Evolutionary conservation across 2,113 vertebrate genomes (phyloP), one percentile per base, ranked within the genome.

Genomic region (Hyperoodon ampullatus): DNA sequence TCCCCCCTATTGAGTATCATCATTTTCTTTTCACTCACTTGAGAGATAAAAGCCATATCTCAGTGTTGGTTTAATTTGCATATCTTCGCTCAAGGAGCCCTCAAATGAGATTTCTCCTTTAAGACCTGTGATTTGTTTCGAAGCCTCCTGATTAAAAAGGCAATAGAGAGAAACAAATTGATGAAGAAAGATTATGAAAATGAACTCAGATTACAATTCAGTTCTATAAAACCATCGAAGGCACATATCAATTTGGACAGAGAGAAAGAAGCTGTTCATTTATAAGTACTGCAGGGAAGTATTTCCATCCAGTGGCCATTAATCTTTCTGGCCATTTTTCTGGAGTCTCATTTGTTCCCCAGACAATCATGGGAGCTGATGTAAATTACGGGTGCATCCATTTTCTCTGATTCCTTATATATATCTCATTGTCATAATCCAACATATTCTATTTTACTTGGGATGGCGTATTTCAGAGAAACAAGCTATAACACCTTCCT

Each of bases 111-210:
- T 71, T 95, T 95, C 78, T 95, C 77, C 78, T 85, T 61, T 78
- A 58, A 60, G 66, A 92, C 28, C 58, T 84, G 44, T 63, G 74
- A 90, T 86, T 92, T 96, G 42, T 92, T 97, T 95, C 74, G 80
- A 78, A 92, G 83, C 50, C 19, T 87, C 82, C 83, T 89, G 83
- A 92, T 93, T 84, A 71, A 89, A 86, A 94, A 89, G 68, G 50
- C 68, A 95, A 74, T 12, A 85, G 71, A 60, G n/a, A 92, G 71
- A 92, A 84, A 81, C 8, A 78, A 77, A 44, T 1, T 70, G 58
- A 80, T 90, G 70, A 88, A 66, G 58, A 83, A 88, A 93, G 58
- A 89, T 78, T n/a, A 47, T 35, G 50, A 61, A 88, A 88, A 82
- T 66, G 66, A 68, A 93, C 75, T 94, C 24, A 26, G 81, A 66